A percentile compares a stretch with the other conserved stretches of the same genome.
Evolutionary conservation across 2,888 invertebrate genomes (phyloP).

Genomic region (Pachymerium ferrugineum): DNA sequence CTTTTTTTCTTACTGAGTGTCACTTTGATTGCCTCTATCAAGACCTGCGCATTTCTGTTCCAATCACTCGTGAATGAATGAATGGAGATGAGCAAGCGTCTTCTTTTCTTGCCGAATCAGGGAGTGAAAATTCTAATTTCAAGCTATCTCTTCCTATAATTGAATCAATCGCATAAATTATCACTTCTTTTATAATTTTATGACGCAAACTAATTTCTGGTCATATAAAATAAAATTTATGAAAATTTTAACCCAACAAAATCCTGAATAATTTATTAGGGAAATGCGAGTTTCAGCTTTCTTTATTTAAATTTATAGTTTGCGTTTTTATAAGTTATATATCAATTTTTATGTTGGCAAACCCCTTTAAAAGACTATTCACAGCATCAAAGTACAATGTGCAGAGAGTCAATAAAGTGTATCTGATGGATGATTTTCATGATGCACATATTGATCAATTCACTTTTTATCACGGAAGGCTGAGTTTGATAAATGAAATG

Average conservation of each 20-base stretch:
- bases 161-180: no score
- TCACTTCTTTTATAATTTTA: no score
- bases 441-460: background rate
- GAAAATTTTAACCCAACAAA: no score
- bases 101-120: background rate
- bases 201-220: no score
- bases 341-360: background rate
- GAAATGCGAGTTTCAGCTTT: background rate
- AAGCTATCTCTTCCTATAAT: no score
- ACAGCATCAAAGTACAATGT: background rate
- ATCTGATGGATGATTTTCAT: background rate
- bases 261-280: no score
- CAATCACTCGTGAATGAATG: background rate
- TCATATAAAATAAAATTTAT: no score
- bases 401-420: background rate
- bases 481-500: background rate
- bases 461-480: background rate
- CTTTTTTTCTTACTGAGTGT: background rate
- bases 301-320: background rate
- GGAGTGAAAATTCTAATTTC: no score
- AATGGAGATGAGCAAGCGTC: background rate
- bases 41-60: background rate
- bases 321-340: background rate
- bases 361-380: no score
- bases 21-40: slow-evolving; percentile 8